phyloP scores from a whole-genome alignment of 2,797 vertebrate genomes.

The Acanthurus leucopareius region DNA sequence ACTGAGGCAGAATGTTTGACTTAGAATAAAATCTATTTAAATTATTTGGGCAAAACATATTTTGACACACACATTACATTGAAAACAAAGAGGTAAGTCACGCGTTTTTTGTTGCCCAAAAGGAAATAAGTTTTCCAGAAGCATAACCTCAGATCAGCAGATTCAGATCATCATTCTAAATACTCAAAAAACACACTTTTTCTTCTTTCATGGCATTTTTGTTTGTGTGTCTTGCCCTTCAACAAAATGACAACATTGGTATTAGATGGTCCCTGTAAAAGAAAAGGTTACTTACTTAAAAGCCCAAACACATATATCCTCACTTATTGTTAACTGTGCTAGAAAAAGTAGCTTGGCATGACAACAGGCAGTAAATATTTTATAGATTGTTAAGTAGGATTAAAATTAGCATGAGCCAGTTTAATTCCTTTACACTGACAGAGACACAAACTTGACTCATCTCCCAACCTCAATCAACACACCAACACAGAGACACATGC shows the following conservation, averaged over 20 bases:
- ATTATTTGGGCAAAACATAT: neutral
- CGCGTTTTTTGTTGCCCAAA: neutral
- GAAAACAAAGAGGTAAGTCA: neutral
- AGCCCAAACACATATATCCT: conserved; percentile 11
- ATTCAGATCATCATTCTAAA: conserved; percentile 1
- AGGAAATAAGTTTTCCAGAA: neutral
- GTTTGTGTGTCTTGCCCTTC: neutral
- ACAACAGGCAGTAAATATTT: conserved; percentile 1
- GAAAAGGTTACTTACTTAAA: neutral
- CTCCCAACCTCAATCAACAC: conserved; percentile 15
- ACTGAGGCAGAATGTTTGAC: neutral
- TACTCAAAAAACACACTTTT: neutral
- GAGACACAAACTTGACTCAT: conserved; percentile 33
- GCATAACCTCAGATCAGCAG: neutral
- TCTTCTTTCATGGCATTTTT: neutral
- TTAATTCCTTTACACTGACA: conserved; percentile 38
- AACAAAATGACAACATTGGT: neutral
- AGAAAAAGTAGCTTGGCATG: conserved; percentile 15
- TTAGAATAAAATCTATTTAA: neutral
- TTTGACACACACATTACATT: neutral
- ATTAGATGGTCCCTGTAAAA: neutral
- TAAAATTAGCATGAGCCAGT: conserved; percentile 25
- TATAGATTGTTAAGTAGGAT: conserved; percentile 30
- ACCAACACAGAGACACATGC: conserved; percentile 33
- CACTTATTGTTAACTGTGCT: conserved; percentile 3